Evolutionary conservation across 2,797 vertebrate genomes (phyloP).

Genomic region (Danio albolineatus): DNA sequence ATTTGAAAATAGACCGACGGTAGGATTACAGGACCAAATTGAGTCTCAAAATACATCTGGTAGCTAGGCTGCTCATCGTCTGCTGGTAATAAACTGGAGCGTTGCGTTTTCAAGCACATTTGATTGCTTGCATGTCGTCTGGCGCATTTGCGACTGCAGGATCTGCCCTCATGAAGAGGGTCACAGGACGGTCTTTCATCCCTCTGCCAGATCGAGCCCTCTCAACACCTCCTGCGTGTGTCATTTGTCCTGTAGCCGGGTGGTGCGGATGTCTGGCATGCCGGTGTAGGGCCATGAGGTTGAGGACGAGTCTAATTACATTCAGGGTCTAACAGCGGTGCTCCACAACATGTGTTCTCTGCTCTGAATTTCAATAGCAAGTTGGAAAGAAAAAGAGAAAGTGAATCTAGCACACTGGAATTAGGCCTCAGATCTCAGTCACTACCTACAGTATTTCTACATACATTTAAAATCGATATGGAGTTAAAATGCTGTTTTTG

Average conservation of each 20-base stretch:
- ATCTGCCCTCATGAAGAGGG: background rate
- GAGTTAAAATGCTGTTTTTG: no score
- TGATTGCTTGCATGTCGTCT: slow-evolving; percentile 1
- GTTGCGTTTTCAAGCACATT: background rate
- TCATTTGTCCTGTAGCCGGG: slow-evolving; percentile 10
- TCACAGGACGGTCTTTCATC: slow-evolving; percentile 12
- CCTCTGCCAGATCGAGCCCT: slow-evolving; percentile 12
- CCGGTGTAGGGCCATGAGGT: slow-evolving; percentile 18
- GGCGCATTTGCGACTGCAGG: background rate
- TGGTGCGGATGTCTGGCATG: slow-evolving; percentile 21
- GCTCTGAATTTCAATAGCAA: slow-evolving; percentile 16
- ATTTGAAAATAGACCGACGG: background rate
- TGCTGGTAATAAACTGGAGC: background rate
- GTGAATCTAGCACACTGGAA: slow-evolving; percentile 11
- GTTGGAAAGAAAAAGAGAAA: background rate
- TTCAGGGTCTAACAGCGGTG: slow-evolving; percentile 39
- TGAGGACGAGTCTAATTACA: slow-evolving; percentile 25
- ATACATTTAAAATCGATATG: no score
- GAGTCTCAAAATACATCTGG: slow-evolving; percentile 19
- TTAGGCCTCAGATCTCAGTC: slow-evolving; percentile 14
- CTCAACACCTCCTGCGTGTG: slow-evolving; percentile 8
- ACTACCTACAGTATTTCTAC: no score
- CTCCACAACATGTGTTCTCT: slow-evolving; percentile 35
- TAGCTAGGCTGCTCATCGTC: background rate
- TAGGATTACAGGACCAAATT: slow-evolving; percentile 17